Evolutionary conservation across 53 echinoderm and acorn worm genomes (phyloP).

Genomic region (Holothuria scabra): DNA sequence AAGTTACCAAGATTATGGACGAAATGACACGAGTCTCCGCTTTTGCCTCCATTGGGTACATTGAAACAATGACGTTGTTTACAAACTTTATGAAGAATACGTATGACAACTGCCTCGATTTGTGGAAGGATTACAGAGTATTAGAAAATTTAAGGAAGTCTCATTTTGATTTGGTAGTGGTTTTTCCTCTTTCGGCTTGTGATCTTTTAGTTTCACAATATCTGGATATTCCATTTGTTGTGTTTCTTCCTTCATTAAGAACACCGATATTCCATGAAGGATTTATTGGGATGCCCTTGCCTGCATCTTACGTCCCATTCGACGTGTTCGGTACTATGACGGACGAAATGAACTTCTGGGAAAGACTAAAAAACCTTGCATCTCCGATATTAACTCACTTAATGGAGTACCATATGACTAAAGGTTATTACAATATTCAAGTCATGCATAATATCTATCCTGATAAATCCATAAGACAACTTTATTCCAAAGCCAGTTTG

Average conservation of each 20-base stretch:
- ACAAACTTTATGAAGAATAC: background rate
- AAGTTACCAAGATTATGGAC: background rate
- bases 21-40: background rate
- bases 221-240: slow-evolving; percentile 48
- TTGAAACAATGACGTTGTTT: background rate
- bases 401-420: background rate
- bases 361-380: slow-evolving; percentile 42
- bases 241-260: slow-evolving; percentile 20
- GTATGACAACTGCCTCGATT: slow-evolving; percentile 43
- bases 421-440: slow-evolving; percentile 12
- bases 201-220: slow-evolving; percentile 48
- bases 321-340: background rate
- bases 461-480: slow-evolving; percentile 31
- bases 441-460: background rate
- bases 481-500: slow-evolving; percentile 26
- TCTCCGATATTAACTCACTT: background rate
- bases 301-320: slow-evolving; percentile 55
- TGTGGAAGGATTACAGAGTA: slow-evolving; percentile 21
- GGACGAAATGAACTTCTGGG: slow-evolving; percentile 54
- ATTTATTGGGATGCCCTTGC: slow-evolving; percentile 46
- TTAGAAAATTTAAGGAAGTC: slow-evolving; percentile 4
- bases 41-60: background rate
- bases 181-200: slow-evolving; percentile 40
- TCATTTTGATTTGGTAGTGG: slow-evolving; percentile 42
- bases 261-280: slow-evolving; percentile 52